Evolutionary conservation across 2,797 vertebrate genomes (phyloP).

Genomic region (Sylvia borin): DNA sequence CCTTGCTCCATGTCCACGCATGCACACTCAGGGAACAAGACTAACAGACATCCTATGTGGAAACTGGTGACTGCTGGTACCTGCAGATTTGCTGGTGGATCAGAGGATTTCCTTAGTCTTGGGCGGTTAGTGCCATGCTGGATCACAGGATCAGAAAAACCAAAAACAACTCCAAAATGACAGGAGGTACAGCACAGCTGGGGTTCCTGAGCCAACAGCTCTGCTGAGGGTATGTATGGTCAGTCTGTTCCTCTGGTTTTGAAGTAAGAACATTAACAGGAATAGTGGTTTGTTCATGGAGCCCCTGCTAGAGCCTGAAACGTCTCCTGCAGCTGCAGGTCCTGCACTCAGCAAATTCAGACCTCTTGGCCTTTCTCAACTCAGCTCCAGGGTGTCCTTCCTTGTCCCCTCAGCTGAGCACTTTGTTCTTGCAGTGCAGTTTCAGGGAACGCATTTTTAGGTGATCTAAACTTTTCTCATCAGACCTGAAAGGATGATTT

Average conservation of each 20-base stretch:
- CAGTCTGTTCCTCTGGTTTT: not conserved
- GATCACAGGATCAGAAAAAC: not conserved
- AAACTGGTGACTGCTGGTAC: not conserved
- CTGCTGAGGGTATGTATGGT: not conserved
- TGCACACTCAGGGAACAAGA: not conserved
- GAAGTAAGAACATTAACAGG: not conserved
- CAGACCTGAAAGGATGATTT: not conserved
- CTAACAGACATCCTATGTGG: accelerated
- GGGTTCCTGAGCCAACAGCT: not conserved
- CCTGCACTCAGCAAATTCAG: not conserved
- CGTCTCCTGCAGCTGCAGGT: accelerated
- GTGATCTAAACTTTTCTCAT: not conserved
- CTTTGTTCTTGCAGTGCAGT: not conserved
- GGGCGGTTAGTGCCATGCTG: not conserved
- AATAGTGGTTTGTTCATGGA: not conserved
- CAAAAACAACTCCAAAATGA: not conserved
- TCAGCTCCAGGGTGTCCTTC: accelerated
- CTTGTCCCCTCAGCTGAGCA: not conserved
- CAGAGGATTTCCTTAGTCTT: not conserved
- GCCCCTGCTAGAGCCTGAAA: not conserved
- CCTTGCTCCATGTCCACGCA: accelerated
- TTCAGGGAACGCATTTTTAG: not conserved
- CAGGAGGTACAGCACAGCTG: not conserved
- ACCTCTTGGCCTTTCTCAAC: not conserved
- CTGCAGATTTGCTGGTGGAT: not conserved